phyloP scores from a whole-genome alignment of 2,888 invertebrate genomes.

The Disparrhopalites patrizii region DNA sequence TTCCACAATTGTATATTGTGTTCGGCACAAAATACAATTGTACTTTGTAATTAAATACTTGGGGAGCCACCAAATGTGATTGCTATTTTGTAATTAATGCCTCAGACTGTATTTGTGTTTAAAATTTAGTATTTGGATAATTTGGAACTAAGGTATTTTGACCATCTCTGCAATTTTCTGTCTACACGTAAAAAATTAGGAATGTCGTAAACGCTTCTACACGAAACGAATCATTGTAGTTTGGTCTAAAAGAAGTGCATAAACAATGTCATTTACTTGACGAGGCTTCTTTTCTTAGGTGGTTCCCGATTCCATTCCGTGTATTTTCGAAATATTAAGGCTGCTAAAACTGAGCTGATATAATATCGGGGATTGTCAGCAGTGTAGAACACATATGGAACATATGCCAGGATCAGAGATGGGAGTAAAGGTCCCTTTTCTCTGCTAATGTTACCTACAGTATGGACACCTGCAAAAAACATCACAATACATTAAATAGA shows the following conservation, averaged over 20 bases:
- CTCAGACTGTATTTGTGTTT: no score
- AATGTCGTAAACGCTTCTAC: no score
- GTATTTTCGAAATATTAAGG: constrained; percentile 67
- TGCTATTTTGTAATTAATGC: no score
- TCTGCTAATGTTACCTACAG: constrained; percentile 84
- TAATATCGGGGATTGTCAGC: constrained; percentile 65
- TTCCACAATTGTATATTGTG: no score
- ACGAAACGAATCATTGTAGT: no score
- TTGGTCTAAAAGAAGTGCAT: neutral
- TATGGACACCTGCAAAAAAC: constrained; percentile 69
- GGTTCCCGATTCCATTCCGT: constrained; percentile 75
- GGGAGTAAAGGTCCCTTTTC: constrained; percentile 70
- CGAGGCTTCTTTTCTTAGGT: constrained; percentile 52
- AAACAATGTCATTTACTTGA: constrained; percentile 48
- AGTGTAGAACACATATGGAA: constrained; percentile 61
- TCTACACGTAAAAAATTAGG: no score
- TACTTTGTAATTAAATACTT: no score
- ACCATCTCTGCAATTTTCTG: no score
- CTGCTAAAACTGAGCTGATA: constrained; percentile 53
- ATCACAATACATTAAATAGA: neutral
- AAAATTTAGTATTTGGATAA: no score
- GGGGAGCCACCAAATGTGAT: no score
- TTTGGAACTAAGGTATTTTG: no score
- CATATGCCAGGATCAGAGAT: constrained; percentile 67
- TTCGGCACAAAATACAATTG: no score